Evolutionary conservation across 2,888 invertebrate species (phyloP), one percentile per base, ranked within the genome.

Genomic region (Abscondita cerata): DNA sequence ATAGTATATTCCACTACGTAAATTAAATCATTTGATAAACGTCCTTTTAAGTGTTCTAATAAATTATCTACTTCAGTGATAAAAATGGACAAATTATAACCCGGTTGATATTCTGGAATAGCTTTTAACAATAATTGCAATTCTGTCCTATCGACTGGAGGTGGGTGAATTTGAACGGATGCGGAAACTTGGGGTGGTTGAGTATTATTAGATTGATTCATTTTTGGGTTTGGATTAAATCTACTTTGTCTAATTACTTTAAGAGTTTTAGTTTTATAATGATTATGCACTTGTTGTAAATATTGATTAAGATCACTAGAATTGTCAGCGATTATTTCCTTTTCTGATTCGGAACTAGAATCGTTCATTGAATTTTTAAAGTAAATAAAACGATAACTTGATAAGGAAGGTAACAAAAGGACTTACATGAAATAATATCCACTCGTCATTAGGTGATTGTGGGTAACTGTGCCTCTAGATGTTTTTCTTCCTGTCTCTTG

Each of bases 41-140:
- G 4, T 31, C 31, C 31, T 6, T 31, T 31, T 31, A 31, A 31
- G 9, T 31, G 6, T 6, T 6, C 31, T 31, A 31, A 9, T 9
- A 31, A 31, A 31, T 31, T 6, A 11, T 53, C 52, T 8, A 59
- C 48, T 54, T 54, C 53, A 18, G 40, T 34, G 9, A 59, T 59
- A 33, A 59, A 59, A 44, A 59, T 46, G 11, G 52, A 59, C 19
- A 53, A 44, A 33, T 41, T 59, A 16, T 46, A 13, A 13, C 53
- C 47, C 9, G 52, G 46, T 12, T 25, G 33, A 52, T 18, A 59
- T 47, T 59, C 53, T 1, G 59, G 47, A 1, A 53, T 48, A 12
- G 52, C 46, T 31, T 59, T 59, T 1, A 59, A 6, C 19, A 59
- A 36, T 41, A 58, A 52, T n/a, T n/a, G n/a, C n/a, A n/a, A n/a